Conservation (phyloP, 2,113 vertebrate species). For the Chaenocephalus aceratus region DNA sequence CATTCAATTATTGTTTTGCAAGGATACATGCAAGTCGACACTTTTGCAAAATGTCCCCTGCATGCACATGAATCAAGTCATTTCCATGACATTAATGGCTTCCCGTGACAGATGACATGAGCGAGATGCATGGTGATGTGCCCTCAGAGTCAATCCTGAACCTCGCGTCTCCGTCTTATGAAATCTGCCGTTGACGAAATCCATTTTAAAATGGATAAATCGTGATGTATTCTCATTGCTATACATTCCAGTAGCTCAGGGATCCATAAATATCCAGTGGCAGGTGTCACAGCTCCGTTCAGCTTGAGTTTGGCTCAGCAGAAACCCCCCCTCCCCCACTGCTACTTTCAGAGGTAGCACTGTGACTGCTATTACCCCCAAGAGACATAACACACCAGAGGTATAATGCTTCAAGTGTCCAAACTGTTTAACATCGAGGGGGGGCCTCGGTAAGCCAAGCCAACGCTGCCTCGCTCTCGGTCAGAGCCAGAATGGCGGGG, state of each 20-base stretch:
- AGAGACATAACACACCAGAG: slow-evolving; percentile 68
- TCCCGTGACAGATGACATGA: not conserved
- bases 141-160: not conserved
- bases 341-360: slow-evolving; percentile 45
- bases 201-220: not conserved
- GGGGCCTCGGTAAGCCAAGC: slow-evolving; percentile 46
- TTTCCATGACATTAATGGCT: slow-evolving; percentile 13
- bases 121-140: not conserved
- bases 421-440: slow-evolving; percentile 65
- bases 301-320: slow-evolving; percentile 12
- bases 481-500: slow-evolving; percentile 53
- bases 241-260: slow-evolving; percentile 15
- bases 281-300: slow-evolving; percentile 33
- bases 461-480: slow-evolving; percentile 45
- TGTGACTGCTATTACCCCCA: slow-evolving; percentile 41
- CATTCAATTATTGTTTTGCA: not conserved
- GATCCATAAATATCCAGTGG: slow-evolving; percentile 29
- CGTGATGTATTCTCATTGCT: not conserved
- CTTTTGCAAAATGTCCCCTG: not conserved
- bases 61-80: not conserved
- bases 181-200: not conserved
- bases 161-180: not conserved
- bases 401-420: slow-evolving; percentile 72
- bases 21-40: not conserved
- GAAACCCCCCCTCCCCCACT: not conserved